Base-by-base conservation (phyloP, 2,888 invertebrate species). In the Stenolophus ochropezus region DNA sequence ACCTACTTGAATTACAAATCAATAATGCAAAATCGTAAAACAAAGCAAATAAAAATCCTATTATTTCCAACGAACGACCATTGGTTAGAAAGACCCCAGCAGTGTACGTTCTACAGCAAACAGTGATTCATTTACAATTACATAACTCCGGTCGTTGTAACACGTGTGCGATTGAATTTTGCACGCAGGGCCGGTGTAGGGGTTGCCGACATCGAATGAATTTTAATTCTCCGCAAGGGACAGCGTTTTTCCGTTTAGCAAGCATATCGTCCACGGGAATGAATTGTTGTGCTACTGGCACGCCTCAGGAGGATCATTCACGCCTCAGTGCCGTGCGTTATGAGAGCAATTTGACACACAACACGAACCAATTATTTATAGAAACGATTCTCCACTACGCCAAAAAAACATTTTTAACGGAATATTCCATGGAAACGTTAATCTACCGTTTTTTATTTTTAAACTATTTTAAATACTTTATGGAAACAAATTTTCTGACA, bases 71-170 rank as follows among this genome's bases (percentile, higher is more conserved):
- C 61, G 21, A 61, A 20, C 14, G 25, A 61, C 23, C 27, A 56
- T 42, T 42, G 33, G 33, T 42, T 42, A 11, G 33, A 56, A 20
- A 56, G 21, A 56, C 23, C 23, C 3, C 21, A 25, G 25, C 14
- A 25, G 23, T 61, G 61, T 61, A 61, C 61, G 21, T 53, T 18
- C 51, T 53, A 69, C 65, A 16, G 33, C 65, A 69, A 69, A 69
- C 65, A 74, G 51, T 74, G 74, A 74, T 74, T 74, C 74, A 74
- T 74, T 74, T 74, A 53, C 74, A 74, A 74, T 74, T 74, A 74
- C 74, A 74, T 74, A 74, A 74, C 51, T 25, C 74, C 25, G 51
- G 51, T 20, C 18, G 73, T n/a, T 27, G 74, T 74, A 74, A 74
- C 74, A 74, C 49, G 74, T 74, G 74, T 74, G 27, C 53, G 74